Base-by-base conservation (phyloP, 2,888 invertebrate species). In the Trachelus tabidus region DNA sequence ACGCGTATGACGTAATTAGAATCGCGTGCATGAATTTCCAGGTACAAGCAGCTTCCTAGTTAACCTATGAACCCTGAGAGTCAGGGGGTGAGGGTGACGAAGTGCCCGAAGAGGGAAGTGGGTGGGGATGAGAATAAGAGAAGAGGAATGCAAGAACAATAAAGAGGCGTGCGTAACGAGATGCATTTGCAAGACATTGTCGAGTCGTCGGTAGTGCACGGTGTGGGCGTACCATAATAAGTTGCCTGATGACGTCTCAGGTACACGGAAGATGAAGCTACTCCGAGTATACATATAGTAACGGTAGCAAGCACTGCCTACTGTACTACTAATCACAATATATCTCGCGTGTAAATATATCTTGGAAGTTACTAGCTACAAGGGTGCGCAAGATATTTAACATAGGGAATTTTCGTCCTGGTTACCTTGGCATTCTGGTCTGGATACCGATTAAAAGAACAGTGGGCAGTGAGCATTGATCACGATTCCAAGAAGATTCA, bases 41-140 rank as follows among this genome's bases (percentile, higher is more conserved):
- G 80, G 79, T 77, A 81, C 81, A 83, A 77, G 85, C 83, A 82
- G 87, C 86, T 89, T 89, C 88, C 88, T 88, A 86, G 87, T 87
- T 89, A 86, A 88, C 88, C 88, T 84, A 86, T 85, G 84, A 85
- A 86, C 86, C 85, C 80, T 77, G 79, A 78, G 69, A 76, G 76
- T 35, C 68, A 76, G 73, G 34, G 73, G 40, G 23, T 9, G 69
- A 79, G 79, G 34, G 73, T 68, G 75, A 71, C 68, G 75, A 68
- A 68, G 74, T 35, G 30, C 34, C 31, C 4, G 71, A 31, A 6
- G 71, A 23, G 4, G 11, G 56, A 56, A 56, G 56, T 9, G 23
- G 12, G 31, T 34, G 11, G 34, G 12, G 71, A 71, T 23, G 56
- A 56, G 56, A 56, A 56, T 23, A 23, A 23, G 23, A 56, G 56